Base-by-base conservation (phyloP, 2,797 vertebrate genomes). In the Loris lydekkerianus region DNA sequence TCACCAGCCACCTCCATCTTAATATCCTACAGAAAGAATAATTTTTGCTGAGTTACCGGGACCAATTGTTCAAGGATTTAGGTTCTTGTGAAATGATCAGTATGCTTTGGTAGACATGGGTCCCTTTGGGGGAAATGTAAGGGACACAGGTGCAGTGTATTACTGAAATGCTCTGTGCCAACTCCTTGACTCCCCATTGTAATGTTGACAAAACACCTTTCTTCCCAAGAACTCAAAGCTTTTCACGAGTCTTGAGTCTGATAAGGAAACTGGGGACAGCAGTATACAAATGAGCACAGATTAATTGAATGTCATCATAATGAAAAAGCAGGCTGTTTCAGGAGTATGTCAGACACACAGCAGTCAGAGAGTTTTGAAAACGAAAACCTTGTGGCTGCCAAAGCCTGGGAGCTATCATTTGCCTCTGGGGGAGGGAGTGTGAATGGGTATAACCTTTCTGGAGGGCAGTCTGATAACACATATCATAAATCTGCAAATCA, bases 91-190 rank as follows among this genome's bases (percentile, higher is more conserved):
- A 53, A 91, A 91, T 65, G 61, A 77, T 31, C 15, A 20, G 0
- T 3, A 17, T 21, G 56, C 53, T n/a, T 60, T 21, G 34, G 34
- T 56, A 46, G 87, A 31, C 5, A 53, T 3, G 0, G 14, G 58
- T 9, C 8, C 2, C 17, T 60, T 49, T 27, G 27, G 2, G 2
- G 8, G 63, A 82, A 31, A 65, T 15, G 17, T 60, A 18, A 46
- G 75, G 40, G 56, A 46, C 8, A 1, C 0, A 3, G 21, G 11
- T 2, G 7, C 83, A 37, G 60, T 31, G 25, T 46, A 2, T 53
- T 2, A 0, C 29, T 17, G 3, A 46, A 27, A 5, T 27, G 43
- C 7, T 37, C 1, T 0, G 0, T 37, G 29, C 88, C 2, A 3
- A 13, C 40, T 56, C 46, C 53, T 61, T 17, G 11, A 23, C 82